Evolutionary conservation across 2,888 invertebrate genomes (phyloP).

Genomic region (Lasioglossum leucozonium): DNA sequence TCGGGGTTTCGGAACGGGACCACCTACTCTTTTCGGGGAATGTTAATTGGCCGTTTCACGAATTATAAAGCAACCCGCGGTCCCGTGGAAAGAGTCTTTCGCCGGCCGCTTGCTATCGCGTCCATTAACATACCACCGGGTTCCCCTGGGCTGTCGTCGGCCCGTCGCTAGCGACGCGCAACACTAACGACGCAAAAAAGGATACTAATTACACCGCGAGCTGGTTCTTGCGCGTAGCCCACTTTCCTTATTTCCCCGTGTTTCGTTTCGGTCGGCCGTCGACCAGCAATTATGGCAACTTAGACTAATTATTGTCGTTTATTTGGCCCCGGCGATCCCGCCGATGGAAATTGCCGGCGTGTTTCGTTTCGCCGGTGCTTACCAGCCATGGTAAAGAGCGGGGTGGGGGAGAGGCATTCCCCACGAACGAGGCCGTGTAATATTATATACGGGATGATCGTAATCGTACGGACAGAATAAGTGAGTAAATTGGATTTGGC

Average conservation of each 20-base stretch:
- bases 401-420: not conserved
- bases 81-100: slow-evolving; percentile 13
- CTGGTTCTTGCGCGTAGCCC: slow-evolving; percentile 33
- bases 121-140: slow-evolving; percentile 78
- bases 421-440: not conserved
- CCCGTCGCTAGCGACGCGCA: slow-evolving; percentile 64
- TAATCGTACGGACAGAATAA: slow-evolving; percentile 38
- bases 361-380: slow-evolving; percentile 6
- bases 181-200: slow-evolving; percentile 67
- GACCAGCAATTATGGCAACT: slow-evolving; percentile 49
- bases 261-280: slow-evolving; percentile 41
- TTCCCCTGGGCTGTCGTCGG: slow-evolving; percentile 64
- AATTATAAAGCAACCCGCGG: slow-evolving; percentile 73
- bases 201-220: slow-evolving; percentile 62
- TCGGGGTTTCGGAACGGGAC: slow-evolving; percentile 26
- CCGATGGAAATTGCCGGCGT: slow-evolving; percentile 35
- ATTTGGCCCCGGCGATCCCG: slow-evolving; percentile 24
- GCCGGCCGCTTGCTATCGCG: slow-evolving; percentile 68
- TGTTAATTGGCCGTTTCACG: slow-evolving; percentile 81
- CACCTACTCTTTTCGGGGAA: slow-evolving; percentile 76
- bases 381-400: not conserved
- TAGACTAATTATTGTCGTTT: slow-evolving; percentile 52
- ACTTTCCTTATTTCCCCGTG: slow-evolving; percentile 64
- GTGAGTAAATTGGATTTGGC: slow-evolving; percentile 37
- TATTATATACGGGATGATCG: slow-evolving; percentile 26